Evolutionary conservation across 2,888 invertebrate genomes (phyloP), one percentile per base, ranked within the genome.

Genomic region (Polyploca ridens): DNA sequence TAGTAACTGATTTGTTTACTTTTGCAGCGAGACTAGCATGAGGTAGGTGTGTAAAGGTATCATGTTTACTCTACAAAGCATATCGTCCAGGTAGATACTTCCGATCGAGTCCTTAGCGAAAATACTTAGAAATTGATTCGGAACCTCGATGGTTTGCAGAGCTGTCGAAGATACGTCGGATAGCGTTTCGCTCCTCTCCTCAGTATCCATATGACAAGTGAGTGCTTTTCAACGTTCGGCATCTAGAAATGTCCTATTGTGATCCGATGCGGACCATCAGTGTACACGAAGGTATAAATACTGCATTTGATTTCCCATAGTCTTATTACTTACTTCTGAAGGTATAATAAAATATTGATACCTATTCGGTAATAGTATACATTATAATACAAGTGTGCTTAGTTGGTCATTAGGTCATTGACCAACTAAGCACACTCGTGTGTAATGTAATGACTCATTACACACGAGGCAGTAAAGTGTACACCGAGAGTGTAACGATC

Each of bases 131-230:
- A 81, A 84, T 84, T 77, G 83, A 86, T 83, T 85, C 80, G 75
- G 73, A 64, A 74, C 64, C 74, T 58, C 57, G 63, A 71, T 70
- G 74, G 89, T 91, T 91, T 90, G 83, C 91, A 87, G 82, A 90
- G 90, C 90, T 84, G 81, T 91, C 79, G 89, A 90, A 70, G 79
- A 82, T 79, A 78, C 85, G 81, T 74, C 79, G 81, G 84, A 83
- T 84, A 80, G 81, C 78, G 75, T 69, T 79, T 75, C 78, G 73
- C 73, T 73, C 78, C 35, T 35, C 63, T 58, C 70, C 41, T 61
- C 41, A 16, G 16, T 44, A 81, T 84, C 83, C 77, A 74, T 81
- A 76, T 80, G 79, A 83, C 79, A 80, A 85, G 78, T 74, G 79
- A 81, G 81, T 77, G 77, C 79, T 80, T 77, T 72, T 72, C 67